Evolutionary conservation across 2,888 invertebrate species (phyloP), one percentile per base, ranked within the genome.

Genomic region (Argynnis bischoffii): DNA sequence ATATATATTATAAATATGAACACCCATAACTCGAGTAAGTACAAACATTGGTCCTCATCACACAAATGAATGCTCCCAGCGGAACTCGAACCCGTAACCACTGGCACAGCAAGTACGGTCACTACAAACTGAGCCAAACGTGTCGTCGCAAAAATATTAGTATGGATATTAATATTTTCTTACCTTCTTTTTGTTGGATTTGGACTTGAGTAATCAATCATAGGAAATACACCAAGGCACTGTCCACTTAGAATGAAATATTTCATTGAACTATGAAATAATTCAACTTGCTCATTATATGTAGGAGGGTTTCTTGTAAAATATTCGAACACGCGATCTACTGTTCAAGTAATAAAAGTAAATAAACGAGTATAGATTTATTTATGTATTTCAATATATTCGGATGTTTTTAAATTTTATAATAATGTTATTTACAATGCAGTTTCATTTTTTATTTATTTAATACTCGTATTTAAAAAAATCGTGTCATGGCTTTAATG

Each of bases 211-310:
- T 81, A 74, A 11, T 80, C 81, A 2, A 73, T 59, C 0, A 87
- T 77, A 0, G 86, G 85, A 61, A 80, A 84, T 16, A 88, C 48
- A 0, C 86, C 88, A 3, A 85, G 64, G 31, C 67, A 77, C 53
- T 83, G 81, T 3, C 85, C 87, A 55, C 75, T 72, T 3, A 80
- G 53, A 0, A 86, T 3, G 35, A 66, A 64, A 57, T 54, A 66
- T 35, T 67, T 67, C 66, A 66, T 69, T n/a, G 71, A 61, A 31
- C 50, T 48, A 31, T 69, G 50, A n/a, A 71, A 71, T 2, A 57
- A 41, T 51, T 63, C 66, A 41, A 64, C 48, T 57, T 71, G 71
- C 3, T 51, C 55, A 8, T 50, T n/a, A 4, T 41, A 41, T 8
- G 11, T 1, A 6, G 14, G 55, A 48, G 31, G 14, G 1, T 11